These are phyloP conservation scores for Megaceryle maxima DNA, from an alignment of 2,113 vertebrate species.

Conservation along the genomic window DNA sequence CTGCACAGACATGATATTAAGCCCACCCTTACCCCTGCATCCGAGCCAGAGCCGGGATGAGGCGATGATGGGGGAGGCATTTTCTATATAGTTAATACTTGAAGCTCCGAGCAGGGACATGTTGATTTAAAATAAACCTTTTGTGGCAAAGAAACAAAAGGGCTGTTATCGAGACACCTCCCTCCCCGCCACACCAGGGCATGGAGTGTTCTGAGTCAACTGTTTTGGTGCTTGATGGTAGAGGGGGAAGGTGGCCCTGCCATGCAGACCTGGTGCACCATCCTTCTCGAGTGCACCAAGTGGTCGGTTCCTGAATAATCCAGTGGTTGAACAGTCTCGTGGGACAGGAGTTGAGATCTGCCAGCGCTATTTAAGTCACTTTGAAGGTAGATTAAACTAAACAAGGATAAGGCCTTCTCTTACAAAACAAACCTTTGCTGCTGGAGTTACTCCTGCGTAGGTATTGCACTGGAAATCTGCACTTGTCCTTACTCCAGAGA, in stretches of 20 bases:
- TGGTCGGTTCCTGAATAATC: not conserved
- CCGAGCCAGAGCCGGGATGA: not conserved
- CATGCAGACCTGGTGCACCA: fast-evolving
- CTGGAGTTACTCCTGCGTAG: not conserved
- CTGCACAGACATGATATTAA: not conserved
- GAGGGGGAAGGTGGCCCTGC: not conserved
- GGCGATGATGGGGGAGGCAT: not conserved
- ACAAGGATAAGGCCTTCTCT: not conserved
- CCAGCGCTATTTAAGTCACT: fast-evolving
- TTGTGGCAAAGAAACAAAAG: not conserved
- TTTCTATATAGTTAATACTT: not conserved
- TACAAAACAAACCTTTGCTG: not conserved
- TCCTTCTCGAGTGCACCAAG: not conserved
- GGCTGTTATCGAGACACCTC: not conserved
- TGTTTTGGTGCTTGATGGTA: not conserved
- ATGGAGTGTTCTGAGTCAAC: not conserved
- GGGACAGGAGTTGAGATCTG: not conserved
- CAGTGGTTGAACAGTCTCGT: too few species aligned
- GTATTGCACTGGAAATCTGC: fast-evolving
- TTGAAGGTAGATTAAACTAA: not conserved
- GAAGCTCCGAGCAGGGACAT: not conserved
- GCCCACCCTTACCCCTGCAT: not conserved
- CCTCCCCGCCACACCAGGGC: fast-evolving
- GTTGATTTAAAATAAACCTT: not conserved
- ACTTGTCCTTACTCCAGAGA: not conserved